Base-by-base conservation (phyloP, 1,140 invertebrate species). In the Diorhabda sublineata region DNA sequence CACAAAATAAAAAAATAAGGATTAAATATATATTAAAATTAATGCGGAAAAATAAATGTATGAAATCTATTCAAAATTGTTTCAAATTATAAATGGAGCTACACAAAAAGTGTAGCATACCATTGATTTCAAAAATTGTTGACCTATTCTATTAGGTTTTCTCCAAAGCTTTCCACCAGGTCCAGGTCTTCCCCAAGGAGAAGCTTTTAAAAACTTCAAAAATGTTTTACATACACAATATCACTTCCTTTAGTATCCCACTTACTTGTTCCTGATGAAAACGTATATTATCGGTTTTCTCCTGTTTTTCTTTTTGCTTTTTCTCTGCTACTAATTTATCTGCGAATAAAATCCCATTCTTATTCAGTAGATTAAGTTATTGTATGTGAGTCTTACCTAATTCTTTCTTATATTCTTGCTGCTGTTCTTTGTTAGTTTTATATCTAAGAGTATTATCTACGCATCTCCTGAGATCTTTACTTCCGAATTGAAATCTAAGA, bases 71-170 rank as follows among this genome's bases (percentile, higher is more conserved):
- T 26, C 26, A 26, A 26, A 26, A 26, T 26, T 26, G 26, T 26
- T 26, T 26, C 26, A 26, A 26, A 26, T 26, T 26, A 26, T 26
- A 26, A 26, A 73, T 67, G 66, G 71, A 71, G 71, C 73, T 71
- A 74, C 73, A 73, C 71, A 43, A 67, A 43, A 61, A 66, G 72
- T 75, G 74, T 82, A 69, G 82, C 80, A 75, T 85, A 89, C 88
- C 88, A 90, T 84, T 69, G 88, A 89, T 76, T 88, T 85, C 52
- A 86, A 84, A 83, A 90, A 89, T 81, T 88, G 86, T 71, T 85
- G 78, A 73, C 88, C 88, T 72, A 89, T 82, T 73, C 85, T 79
- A 71, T 84, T 82, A 69, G 87, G 88, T 77, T 86, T 85, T 76
- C 87, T 83, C 88, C 88, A 89, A 74, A 82, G 83, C 62, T 79